Base-by-base conservation (phyloP, 2,113 vertebrate genomes). In the Etheostoma spectabile region DNA sequence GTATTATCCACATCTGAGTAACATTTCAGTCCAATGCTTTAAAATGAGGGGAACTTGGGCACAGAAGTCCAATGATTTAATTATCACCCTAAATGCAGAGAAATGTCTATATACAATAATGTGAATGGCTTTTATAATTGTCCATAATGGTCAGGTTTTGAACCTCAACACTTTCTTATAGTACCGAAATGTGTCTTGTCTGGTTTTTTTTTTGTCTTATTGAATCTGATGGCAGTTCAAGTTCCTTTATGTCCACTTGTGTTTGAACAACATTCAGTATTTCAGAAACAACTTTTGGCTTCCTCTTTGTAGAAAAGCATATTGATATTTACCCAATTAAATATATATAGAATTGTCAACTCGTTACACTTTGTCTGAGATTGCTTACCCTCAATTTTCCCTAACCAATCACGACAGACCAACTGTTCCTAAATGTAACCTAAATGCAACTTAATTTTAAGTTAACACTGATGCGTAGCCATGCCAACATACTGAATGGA, bases 1-100 rank as follows among this genome's bases (percentile, higher is more conserved):
- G 30, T 21, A 51, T 45, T 30, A 22, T 52, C 22, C 62, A 65
- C 61, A 76, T 56, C 51, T 76, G 74, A 14, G 57, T 65, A 2
- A 22, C 42, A 65, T 71, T 19, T 10, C 8, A 22, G 53, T 7
- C 33, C 5, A 2, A 4, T 22, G 45, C 30, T 56, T 64, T 49
- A 15, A 21, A 49, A 63, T 12, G 1, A 63, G 35, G 24, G 30
- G 64, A 52, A 10, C 15, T 13, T 63, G 22, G 45, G 21, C 14
- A 27, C 27, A 49, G 55, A 19, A 11, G 19, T 12, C 46, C 18
- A 21, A 8, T 24, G 3, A 16, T 52, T 15, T n/a, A 21, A 49
- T 73, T 7, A 61, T 33, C 42, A 33, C 51, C 24, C 15, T 19
- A 24, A 68, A 46, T 22, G 4, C n/a, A 30, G 61, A 59, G 3